These are phyloP conservation scores for Sylvietta virens DNA, from an alignment of 2,113 vertebrate genomes.

Conservation along the genomic window DNA sequence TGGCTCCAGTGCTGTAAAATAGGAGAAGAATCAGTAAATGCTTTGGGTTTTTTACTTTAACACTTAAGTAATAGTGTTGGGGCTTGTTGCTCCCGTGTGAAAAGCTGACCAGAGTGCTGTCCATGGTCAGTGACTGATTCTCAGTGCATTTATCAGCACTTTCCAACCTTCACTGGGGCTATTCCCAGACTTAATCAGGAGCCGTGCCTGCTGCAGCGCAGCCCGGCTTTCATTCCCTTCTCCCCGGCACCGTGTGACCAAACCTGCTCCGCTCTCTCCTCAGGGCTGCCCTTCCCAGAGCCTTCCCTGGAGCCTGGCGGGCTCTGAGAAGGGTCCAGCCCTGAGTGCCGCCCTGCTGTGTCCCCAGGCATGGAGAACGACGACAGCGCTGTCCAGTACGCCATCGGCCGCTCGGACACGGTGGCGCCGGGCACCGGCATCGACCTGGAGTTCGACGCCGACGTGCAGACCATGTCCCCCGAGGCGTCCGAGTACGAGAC, in stretches of 20 bases:
- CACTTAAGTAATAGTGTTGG: background rate
- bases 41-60: background rate
- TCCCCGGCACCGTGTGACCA: background rate
- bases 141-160: background rate
- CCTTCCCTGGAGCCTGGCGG: background rate
- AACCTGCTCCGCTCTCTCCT: background rate
- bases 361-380: constrained; percentile 95
- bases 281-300: background rate
- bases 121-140: background rate
- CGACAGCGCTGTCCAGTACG: constrained; percentile 93
- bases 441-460: constrained; percentile 95
- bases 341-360: background rate
- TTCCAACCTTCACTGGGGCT: fast-evolving
- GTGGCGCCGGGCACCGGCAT: constrained; percentile 95
- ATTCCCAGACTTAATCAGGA: background rate
- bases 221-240: fast-evolving
- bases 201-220: background rate
- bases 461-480: constrained; percentile 97
- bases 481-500: constrained; percentile 97
- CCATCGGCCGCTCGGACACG: constrained; percentile 92
- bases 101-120: background rate
- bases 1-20: background rate
- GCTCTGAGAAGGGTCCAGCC: background rate
- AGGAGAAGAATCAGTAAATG: background rate
- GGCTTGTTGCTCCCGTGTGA: background rate